These are phyloP conservation scores for Tympanuchus pallidicinctus DNA, from an alignment of 2,113 vertebrate genomes.

Conservation along the genomic window DNA sequence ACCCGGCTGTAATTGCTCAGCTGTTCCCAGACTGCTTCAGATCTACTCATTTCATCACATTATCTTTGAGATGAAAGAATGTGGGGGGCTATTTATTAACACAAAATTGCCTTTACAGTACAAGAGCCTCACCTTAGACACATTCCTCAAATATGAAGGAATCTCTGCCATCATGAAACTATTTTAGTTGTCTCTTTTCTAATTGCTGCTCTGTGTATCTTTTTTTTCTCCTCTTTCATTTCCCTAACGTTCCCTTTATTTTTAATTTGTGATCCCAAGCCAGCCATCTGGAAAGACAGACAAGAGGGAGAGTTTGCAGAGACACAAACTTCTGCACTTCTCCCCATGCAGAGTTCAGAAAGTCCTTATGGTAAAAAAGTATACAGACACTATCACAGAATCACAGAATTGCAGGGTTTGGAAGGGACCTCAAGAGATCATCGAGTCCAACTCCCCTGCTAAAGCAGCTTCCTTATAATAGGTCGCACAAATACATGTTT, in stretches of 20 bases:
- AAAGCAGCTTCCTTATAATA: no score
- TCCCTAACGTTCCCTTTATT: conserved; percentile 64
- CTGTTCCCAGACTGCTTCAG: conserved; percentile 2
- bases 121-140: conserved; percentile 61
- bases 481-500: no score
- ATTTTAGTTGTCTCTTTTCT: conserved; percentile 79
- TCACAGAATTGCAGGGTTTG: no score
- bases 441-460: no score
- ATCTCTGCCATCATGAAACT: conserved; percentile 76
- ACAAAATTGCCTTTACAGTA: conserved; percentile 60
- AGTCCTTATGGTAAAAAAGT: not conserved
- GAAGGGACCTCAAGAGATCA: no score
- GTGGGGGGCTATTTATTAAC: conserved; percentile 49
- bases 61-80: conserved; percentile 67
- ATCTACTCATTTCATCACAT: conserved; percentile 34
- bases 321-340: conserved; percentile 62
- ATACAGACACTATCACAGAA: not conserved
- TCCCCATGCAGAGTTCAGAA: conserved; percentile 27
- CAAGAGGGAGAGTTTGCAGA: conserved; percentile 43
- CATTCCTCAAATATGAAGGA: conserved; percentile 75
- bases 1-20: conserved; percentile 57
- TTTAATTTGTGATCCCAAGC: conserved; percentile 62
- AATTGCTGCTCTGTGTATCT: conserved; percentile 76
- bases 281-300: conserved; percentile 73
- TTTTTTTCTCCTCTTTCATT: conserved; percentile 56